Evolutionary conservation across 2,113 vertebrate species (phyloP), one percentile per base, ranked within the genome.

Genomic region (Ia io): DNA sequence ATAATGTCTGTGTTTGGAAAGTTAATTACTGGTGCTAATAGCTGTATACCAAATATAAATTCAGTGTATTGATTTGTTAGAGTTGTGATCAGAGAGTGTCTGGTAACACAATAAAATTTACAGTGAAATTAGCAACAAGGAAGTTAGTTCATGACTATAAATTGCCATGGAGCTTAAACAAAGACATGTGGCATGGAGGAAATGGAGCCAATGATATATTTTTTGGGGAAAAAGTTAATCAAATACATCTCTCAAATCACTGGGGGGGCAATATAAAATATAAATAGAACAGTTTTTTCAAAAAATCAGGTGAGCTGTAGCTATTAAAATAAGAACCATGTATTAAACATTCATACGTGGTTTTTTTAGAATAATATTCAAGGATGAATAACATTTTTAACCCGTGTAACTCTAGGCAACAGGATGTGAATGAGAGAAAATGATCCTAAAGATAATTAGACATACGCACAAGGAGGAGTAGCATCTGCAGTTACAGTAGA

Each of bases 1-100:
- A 90, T 92, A 40, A 53, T 53, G 88, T 40, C 37, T 94, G 5
- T 63, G 53, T 85, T 96, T 93, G 14, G 42, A 65, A 90, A 89
- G 42, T 95, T 95, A 96, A 83, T 96, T 96, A 95, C 37, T 1
- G 10, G 13, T 49, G 30, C 37, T 86, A 94, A 95, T 91, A 83
- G 77, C 63, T 79, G 28, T 32, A 18, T 91, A 61, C n/a, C 9
- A 94, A 95, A 93, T 86, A 94, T 91, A 93, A 97, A 93, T 92
- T 91, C 85, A 56, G 71, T 65, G 18, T 92, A 97, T 95, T 80
- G 74, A 96, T 95, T 84, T 83, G 18, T 74, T 92, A 61, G 25
- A 77, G 53, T 93, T 40, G 23, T 85, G 44, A 88, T 63, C 61
- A 83, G 80, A 95, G 85, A 44, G 65, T 76, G 6, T 92, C 10